phyloP scores from a whole-genome alignment of 1,140 invertebrate genomes.

The Octopus sinensis region DNA sequence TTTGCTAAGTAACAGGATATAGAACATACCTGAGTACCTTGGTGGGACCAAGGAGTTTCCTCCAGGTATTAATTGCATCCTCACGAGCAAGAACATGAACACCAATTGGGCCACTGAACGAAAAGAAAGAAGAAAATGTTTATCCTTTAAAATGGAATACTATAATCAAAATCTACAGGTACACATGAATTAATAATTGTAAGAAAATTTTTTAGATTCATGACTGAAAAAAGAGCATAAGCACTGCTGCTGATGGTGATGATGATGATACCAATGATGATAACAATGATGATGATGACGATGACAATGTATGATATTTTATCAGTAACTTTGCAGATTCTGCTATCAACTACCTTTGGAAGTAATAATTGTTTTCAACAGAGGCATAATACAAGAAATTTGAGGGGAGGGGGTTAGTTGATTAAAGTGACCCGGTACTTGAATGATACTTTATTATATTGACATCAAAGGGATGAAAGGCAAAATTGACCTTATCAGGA shows the following conservation, averaged over 20 bases:
- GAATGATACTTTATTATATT: too few species aligned
- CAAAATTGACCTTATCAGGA: too few species aligned
- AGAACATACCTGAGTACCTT: constrained; percentile 64
- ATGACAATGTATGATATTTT: not conserved
- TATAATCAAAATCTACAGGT: too few species aligned
- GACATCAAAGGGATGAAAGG: too few species aligned
- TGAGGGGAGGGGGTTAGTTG: too few species aligned
- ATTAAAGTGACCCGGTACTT: too few species aligned
- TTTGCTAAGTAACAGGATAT: not conserved
- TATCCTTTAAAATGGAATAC: too few species aligned
- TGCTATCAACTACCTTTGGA: not conserved
- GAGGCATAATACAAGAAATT: not conserved
- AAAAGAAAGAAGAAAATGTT: constrained; percentile 18
- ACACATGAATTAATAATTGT: not conserved
- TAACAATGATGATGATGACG: not conserved
- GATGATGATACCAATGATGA: not conserved
- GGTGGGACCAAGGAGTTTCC: constrained; percentile 81
- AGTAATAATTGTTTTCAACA: not conserved
- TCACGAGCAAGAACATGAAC: constrained; percentile 73
- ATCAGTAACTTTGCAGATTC: not conserved
- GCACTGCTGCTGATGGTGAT: not conserved
- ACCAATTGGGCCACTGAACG: constrained; percentile 75
- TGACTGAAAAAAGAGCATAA: not conserved
- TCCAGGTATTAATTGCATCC: constrained; percentile 77
- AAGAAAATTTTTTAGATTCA: constrained; percentile 13